Conservation (phyloP, 2,113 vertebrate genomes). For the Catharus bicknelli region DNA sequence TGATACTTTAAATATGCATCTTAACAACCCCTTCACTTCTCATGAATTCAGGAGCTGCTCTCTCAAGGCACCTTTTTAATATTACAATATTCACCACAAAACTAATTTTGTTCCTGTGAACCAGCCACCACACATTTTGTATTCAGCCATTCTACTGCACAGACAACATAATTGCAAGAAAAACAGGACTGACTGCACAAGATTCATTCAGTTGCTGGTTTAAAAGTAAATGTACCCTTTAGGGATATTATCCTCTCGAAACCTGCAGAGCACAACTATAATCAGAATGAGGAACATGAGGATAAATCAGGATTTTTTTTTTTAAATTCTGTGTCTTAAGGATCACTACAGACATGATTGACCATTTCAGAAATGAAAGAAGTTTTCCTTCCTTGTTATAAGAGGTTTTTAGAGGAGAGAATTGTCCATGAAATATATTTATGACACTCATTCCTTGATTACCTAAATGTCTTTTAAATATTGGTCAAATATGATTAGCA, state of each 20-base stretch:
- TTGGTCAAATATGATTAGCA: background rate
- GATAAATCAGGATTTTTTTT: background rate
- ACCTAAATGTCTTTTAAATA: background rate
- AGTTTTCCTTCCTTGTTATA: background rate
- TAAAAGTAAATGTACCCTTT: background rate
- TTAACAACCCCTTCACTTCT: background rate
- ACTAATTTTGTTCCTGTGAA: background rate
- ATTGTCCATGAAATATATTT: background rate
- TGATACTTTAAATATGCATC: background rate
- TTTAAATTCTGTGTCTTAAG: background rate
- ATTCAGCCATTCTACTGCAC: background rate
- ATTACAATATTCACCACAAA: background rate
- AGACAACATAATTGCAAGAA: slow-evolving; percentile 2
- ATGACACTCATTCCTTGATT: background rate
- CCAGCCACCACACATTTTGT: background rate
- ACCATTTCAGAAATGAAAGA: background rate
- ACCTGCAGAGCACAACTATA: background rate
- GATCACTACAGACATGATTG: background rate
- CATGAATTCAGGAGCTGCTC: background rate
- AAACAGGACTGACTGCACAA: background rate
- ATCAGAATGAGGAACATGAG: background rate
- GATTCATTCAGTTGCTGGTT: background rate
- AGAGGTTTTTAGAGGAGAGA: background rate
- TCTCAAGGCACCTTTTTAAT: background rate
- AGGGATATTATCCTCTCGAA: background rate